phyloP scores from a whole-genome alignment of 1,140 invertebrate species.

The Sminthurides bifidus region DNA sequence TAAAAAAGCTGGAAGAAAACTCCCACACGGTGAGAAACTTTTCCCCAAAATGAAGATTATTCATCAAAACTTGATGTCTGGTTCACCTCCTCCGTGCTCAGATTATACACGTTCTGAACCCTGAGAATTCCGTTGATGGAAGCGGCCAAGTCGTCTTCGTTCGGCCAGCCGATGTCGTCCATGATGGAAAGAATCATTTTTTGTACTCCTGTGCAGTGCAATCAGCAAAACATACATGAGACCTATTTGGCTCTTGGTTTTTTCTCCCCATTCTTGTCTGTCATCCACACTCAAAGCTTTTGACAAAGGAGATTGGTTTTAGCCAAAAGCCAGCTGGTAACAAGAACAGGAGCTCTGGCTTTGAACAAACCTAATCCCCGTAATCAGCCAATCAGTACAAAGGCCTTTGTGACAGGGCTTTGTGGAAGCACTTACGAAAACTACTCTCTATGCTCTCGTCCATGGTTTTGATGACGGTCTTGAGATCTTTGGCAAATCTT shows the following conservation, averaged over 20 bases:
- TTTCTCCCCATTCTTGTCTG: background rate
- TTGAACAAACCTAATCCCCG: no score
- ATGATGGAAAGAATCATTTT: background rate
- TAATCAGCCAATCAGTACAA: no score
- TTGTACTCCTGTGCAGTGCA: background rate
- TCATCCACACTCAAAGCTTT: background rate
- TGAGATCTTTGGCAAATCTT: background rate
- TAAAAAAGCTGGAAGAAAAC: background rate
- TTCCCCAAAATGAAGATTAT: background rate
- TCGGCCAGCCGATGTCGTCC: slow-evolving; percentile 3
- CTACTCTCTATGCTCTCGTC: background rate
- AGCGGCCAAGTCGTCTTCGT: background rate
- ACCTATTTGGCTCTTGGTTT: background rate
- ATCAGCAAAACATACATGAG: background rate
- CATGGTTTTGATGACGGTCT: background rate
- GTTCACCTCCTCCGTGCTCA: background rate
- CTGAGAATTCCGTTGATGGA: background rate
- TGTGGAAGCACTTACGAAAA: background rate
- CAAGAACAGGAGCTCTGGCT: no score
- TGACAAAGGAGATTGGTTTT: background rate
- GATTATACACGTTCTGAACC: slow-evolving; percentile 4
- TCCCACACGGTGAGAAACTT: background rate
- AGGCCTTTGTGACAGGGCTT: background rate
- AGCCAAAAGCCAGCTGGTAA: no score
- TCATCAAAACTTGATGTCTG: background rate